These are phyloP conservation scores for Leiothrix lutea DNA, from an alignment of 2,113 vertebrate species.

Conservation along the genomic window DNA sequence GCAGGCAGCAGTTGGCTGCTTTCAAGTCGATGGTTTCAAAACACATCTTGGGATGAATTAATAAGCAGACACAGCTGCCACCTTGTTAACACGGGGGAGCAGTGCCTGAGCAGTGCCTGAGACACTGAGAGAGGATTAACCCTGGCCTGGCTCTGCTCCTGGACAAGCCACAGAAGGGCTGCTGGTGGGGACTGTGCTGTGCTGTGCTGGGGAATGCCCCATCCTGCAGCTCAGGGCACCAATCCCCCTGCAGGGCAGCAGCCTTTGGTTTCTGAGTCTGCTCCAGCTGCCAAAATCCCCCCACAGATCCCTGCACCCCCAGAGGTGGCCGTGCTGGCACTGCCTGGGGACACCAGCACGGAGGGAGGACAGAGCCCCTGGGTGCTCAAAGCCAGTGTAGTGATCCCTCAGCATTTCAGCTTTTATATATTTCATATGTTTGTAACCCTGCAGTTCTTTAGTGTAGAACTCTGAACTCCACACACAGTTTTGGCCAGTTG, in stretches of 20 bases:
- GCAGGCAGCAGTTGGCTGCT: background rate
- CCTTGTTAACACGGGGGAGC: background rate
- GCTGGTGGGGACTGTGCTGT: background rate
- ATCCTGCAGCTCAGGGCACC: background rate
- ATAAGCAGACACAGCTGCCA: background rate
- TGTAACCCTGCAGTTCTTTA: background rate
- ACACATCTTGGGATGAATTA: background rate
- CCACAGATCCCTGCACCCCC: rapidly evolving
- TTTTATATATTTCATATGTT: rapidly evolving
- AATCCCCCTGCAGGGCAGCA: background rate
- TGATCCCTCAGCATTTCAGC: rapidly evolving
- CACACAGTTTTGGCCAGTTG: background rate
- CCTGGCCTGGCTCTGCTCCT: background rate
- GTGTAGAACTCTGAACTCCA: background rate
- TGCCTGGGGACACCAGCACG: background rate
- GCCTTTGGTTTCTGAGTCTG: background rate
- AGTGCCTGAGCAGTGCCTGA: background rate
- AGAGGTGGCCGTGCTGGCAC: background rate
- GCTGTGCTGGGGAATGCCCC: background rate
- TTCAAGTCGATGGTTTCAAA: background rate
- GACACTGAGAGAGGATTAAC: background rate
- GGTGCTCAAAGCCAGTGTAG: background rate
- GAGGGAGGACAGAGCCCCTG: background rate
- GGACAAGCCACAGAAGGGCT: background rate
- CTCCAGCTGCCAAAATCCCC: rapidly evolving